Percentiles rank a stretch among this genome's conserved stretches.
phyloP scores from a whole-genome alignment of 2,113 vertebrate species.

The Holacanthus passer region DNA sequence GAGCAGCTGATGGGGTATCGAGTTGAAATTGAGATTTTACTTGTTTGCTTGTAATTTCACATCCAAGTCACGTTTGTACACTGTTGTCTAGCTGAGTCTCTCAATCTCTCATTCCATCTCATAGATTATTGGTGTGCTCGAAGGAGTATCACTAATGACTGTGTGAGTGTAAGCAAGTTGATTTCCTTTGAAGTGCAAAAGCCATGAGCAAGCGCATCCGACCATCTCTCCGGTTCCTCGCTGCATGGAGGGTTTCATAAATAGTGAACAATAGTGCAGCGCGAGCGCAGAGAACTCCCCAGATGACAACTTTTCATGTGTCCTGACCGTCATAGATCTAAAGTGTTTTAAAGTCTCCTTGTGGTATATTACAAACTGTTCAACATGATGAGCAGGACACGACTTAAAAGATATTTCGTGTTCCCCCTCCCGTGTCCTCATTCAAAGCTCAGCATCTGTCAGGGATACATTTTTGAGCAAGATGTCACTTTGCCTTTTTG shows the following conservation, averaged over 20 bases:
- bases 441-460: conserved; percentile 9
- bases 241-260: conserved; percentile 39
- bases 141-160: conserved; percentile 50
- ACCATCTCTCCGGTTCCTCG: conserved; percentile 29
- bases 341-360: conserved; percentile 35
- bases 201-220: conserved; percentile 32
- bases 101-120: conserved; percentile 27
- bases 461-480: background rate
- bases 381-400: background rate
- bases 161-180: conserved; percentile 37
- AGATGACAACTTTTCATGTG: conserved; percentile 22
- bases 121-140: conserved; percentile 40
- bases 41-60: background rate
- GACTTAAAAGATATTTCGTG: conserved; percentile 25
- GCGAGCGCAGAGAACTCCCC: background rate
- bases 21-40: background rate
- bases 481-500: background rate
- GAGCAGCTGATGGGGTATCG: background rate
- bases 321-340: conserved; percentile 8
- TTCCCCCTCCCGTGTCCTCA: background rate
- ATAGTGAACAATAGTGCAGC: conserved; percentile 22
- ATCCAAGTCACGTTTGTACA: conserved; percentile 1
- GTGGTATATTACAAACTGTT: conserved; percentile 15
- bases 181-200: conserved; percentile 52
- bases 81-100: conserved; percentile 11